phyloP scores from a whole-genome alignment of 2,113 vertebrate species.

The Capreolus pygargus region DNA sequence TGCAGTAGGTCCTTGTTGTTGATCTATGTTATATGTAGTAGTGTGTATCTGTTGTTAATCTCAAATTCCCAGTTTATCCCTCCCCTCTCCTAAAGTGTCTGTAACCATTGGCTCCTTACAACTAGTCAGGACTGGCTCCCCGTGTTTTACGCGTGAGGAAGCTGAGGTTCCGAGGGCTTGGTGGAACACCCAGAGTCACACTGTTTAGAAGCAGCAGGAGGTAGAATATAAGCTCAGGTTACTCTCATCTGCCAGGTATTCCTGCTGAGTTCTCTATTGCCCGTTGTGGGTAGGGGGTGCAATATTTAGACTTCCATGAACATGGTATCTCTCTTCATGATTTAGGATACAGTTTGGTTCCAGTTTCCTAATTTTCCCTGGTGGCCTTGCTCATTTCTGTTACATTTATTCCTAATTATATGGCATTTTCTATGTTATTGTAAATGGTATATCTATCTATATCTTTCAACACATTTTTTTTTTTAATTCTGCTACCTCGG shows the following conservation, averaged over 20 bases:
- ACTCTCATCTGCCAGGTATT: neutral
- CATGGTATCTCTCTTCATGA: neutral
- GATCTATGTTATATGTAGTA: neutral
- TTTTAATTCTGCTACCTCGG: neutral
- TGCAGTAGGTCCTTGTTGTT: neutral
- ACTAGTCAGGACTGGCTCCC: neutral
- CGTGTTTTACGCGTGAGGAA: neutral
- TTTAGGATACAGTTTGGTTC: neutral
- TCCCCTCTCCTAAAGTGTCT: neutral
- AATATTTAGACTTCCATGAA: neutral
- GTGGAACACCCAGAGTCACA: neutral
- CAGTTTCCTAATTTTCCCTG: neutral
- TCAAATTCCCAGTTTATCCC: neutral
- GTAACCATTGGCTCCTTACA: neutral
- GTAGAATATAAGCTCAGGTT: neutral
- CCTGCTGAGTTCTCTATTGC: neutral
- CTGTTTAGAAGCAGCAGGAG: neutral
- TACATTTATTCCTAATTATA: neutral
- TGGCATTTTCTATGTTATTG: neutral
- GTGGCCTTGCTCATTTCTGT: neutral
- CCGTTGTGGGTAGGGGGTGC: neutral
- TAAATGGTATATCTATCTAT: neutral
- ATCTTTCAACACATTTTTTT: neutral
- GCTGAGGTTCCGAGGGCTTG: neutral
- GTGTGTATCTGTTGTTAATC: neutral